Conservation (phyloP, 1,140 invertebrate genomes). For the Musca domestica region DNA sequence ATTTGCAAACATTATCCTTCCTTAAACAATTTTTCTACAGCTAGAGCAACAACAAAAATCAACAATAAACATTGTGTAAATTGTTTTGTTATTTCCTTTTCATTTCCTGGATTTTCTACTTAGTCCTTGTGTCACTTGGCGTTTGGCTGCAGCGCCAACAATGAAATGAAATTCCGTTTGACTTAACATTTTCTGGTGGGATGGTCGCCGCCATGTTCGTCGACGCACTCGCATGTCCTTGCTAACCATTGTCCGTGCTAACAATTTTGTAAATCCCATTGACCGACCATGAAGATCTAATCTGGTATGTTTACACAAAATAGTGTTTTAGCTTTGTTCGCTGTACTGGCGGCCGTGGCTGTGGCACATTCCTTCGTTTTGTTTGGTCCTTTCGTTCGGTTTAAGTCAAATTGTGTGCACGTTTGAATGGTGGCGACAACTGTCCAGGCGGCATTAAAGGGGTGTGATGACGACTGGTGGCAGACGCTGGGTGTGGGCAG, state of each 20-base stretch:
- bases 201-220: too few relatives aligned
- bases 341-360: background rate
- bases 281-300: constrained; percentile 21
- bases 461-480: too few relatives aligned
- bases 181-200: too few relatives aligned
- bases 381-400: constrained; percentile 10
- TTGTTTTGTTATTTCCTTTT: constrained; percentile 9
- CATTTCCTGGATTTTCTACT: background rate
- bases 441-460: too few relatives aligned
- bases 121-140: background rate
- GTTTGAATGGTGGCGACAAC: too few relatives aligned
- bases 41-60: background rate
- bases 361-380: background rate
- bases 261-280: constrained; percentile 18
- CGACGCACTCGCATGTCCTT: too few relatives aligned
- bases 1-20: too few relatives aligned
- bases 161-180: too few relatives aligned
- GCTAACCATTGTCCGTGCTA: background rate
- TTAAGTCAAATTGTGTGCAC: constrained; percentile 11
- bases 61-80: constrained; percentile 17
- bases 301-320: constrained; percentile 7
- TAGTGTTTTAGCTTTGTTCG: background rate
- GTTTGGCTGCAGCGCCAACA: too few relatives aligned
- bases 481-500: background rate
- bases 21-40: too few relatives aligned